Base-by-base conservation (phyloP, 2,888 invertebrate genomes). In the Epinotia ramella region DNA sequence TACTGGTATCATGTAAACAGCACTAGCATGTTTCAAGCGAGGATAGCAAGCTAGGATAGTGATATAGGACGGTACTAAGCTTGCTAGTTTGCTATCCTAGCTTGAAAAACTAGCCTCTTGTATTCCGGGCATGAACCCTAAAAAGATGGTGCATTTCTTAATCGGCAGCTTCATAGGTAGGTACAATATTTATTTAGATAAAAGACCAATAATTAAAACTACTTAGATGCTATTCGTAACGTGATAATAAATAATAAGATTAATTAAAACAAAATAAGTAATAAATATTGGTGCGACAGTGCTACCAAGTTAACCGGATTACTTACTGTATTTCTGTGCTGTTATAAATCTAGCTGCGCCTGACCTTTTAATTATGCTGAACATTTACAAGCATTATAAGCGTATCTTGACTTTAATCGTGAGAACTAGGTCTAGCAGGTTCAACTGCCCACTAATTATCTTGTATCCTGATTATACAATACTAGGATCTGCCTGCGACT, bases 351-450 rank as follows among this genome's bases (percentile, higher is more conserved):
- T 65, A 64, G 40, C 57, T 67, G 33, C 20, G 66, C 16, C 73
- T 73, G 73, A 66, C 59, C 73, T 49, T 63, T 69, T 62, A 66
- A 60, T 59, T 60, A 67, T 60, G 46, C 60, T 60, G 28, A 67
- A 65, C 46, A 7, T 57, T 65, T 72, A 57, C 72, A 46, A 69
- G 64, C 72, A 72, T 72, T 57, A 64, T 64, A 69, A 44, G n/a
- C 44, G 44, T 72, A 72, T 72, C 72, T 57, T 63, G 40, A n/a
- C 11, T 53, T 56, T 24, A 64, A 64, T 72, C 57, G 72, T 72
- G 72, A 46, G 72, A 72, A 72, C 64, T 59, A 16, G 67, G 53
- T 40, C 53, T 60, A 28, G n/a, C 44, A 60, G 59, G 46, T 59
- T 20, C 16, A 59, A 44, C 16, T 59, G 46, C 12, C 9, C 57